Conservation (phyloP, 2,113 vertebrate genomes). For the Xiphophorus couchianus region DNA sequence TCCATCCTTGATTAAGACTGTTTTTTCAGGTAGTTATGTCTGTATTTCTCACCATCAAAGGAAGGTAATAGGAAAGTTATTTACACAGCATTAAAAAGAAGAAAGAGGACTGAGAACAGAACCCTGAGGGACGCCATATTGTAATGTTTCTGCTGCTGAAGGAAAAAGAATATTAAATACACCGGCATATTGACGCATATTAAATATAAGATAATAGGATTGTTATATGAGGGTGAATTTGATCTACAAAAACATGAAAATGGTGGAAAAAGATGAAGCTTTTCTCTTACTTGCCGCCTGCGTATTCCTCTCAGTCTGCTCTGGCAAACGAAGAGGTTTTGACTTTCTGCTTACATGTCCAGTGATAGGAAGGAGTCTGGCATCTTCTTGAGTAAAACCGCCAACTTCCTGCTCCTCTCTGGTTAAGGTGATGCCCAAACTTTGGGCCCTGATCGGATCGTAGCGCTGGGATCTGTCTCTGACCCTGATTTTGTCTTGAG, state of each 20-base stretch:
- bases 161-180: neutral
- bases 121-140: neutral
- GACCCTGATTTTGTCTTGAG: constrained; percentile 13
- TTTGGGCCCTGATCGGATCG: constrained; percentile 20
- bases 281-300: constrained; percentile 64
- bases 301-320: constrained; percentile 42
- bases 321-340: constrained; percentile 36
- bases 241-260: constrained; percentile 5
- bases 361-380: constrained; percentile 21
- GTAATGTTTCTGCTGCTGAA: neutral
- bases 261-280: constrained; percentile 24
- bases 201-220: neutral
- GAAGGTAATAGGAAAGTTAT: neutral
- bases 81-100: neutral
- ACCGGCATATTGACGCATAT: neutral
- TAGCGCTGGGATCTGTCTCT: constrained; percentile 11
- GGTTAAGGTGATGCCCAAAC: constrained; percentile 21
- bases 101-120: neutral
- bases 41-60: neutral
- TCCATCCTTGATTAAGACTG: neutral
- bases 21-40: neutral
- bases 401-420: constrained; percentile 24
- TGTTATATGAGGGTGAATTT: neutral
- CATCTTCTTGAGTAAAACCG: constrained; percentile 19
- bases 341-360: constrained; percentile 25